A percentile compares a stretch with the other conserved stretches of the same genome.
Evolutionary conservation across 1,140 invertebrate genomes (phyloP).

Genomic region (Agrypnia vestita): DNA sequence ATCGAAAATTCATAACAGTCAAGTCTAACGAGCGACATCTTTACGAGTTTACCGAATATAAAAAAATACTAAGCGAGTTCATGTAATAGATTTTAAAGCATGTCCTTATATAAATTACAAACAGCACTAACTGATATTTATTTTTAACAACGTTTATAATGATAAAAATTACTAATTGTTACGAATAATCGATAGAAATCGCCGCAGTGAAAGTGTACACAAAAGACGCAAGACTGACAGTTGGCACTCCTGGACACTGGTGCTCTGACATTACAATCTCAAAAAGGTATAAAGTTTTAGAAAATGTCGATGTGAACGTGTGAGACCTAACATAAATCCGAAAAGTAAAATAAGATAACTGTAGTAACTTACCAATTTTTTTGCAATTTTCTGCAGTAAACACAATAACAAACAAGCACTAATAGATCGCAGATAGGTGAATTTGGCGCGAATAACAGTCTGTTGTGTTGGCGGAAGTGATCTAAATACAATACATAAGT

Average conservation of each 20-base stretch:
- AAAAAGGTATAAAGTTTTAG: neutral
- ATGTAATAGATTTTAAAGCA: constrained; percentile 18
- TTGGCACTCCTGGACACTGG: constrained; percentile 38
- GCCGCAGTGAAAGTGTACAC: constrained; percentile 52
- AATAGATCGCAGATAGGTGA: constrained; percentile 3
- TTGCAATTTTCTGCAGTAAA: neutral
- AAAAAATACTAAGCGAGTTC: constrained; percentile 1
- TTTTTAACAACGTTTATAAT: neutral
- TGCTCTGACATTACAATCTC: constrained; percentile 10
- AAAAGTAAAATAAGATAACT: neutral
- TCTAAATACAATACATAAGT: neutral
- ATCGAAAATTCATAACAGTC: constrained; percentile 22
- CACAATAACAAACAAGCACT: constrained; percentile 19
- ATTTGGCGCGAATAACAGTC: constrained; percentile 33
- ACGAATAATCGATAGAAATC: constrained; percentile 52
- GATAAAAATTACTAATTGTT: constrained; percentile 34
- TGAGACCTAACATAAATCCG: neutral
- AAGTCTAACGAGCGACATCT: constrained; percentile 35
- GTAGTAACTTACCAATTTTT: constrained; percentile 15
- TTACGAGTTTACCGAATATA: neutral
- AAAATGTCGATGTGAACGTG: neutral
- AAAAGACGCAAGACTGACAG: constrained; percentile 47
- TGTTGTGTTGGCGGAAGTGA: constrained; percentile 13
- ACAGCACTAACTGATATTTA: neutral
- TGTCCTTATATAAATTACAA: too few species aligned